Conservation (phyloP, 2,797 vertebrate species). For the Pangasius macronema region DNA sequence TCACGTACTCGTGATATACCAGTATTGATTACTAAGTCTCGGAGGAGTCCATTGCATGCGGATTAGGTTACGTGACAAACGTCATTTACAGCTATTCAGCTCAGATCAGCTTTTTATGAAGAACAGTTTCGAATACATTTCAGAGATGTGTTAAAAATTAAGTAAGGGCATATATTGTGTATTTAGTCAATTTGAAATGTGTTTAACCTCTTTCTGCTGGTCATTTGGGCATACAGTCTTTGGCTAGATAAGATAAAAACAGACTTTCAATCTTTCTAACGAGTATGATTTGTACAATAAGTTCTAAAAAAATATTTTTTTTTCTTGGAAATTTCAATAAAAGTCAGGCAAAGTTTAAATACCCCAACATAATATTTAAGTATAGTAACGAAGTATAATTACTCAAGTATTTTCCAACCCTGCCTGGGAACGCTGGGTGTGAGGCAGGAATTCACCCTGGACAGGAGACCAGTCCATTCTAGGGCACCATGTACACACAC, state of each 20-base stretch:
- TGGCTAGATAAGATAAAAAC: neutral
- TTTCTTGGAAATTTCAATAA: neutral
- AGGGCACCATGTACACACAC: neutral
- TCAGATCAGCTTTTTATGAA: constrained; percentile 11
- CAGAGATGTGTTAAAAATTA: neutral
- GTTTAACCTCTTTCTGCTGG: neutral
- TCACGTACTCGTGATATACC: no score
- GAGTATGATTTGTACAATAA: neutral
- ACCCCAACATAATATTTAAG: neutral
- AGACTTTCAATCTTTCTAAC: neutral
- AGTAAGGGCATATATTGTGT: neutral
- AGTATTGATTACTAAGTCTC: no score
- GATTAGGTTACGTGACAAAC: no score
- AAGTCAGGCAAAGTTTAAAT: neutral
- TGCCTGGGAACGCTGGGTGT: neutral
- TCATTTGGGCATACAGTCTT: neutral
- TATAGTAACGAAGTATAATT: neutral
- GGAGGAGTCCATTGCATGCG: no score
- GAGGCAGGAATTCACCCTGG: neutral
- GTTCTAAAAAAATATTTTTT: neutral
- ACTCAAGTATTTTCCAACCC: neutral
- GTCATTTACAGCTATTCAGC: constrained; percentile 6
- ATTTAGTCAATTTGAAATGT: neutral
- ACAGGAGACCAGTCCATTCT: neutral
- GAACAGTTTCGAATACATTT: constrained; percentile 18